Evolutionary conservation across 2,888 invertebrate species (phyloP).

Genomic region (Aspidiotus destructor): DNA sequence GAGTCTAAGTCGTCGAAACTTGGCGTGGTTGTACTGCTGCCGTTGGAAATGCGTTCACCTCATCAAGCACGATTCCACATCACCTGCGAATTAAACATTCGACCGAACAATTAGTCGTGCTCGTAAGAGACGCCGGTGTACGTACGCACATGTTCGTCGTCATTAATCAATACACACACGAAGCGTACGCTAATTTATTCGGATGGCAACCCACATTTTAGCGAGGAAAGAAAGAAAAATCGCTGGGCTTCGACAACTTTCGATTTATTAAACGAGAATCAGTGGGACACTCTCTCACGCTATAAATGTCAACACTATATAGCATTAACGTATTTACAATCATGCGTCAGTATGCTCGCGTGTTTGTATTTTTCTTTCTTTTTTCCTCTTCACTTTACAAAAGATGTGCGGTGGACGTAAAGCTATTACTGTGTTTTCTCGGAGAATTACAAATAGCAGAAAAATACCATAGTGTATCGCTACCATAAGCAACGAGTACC

Average conservation of each 20-base stretch:
- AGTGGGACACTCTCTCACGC: too few species aligned
- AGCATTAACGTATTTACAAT: too few species aligned
- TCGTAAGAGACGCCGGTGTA: neutral
- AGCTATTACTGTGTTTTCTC: too few species aligned
- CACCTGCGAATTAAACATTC: constrained; percentile 1
- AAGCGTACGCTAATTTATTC: neutral
- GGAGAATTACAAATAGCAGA: too few species aligned
- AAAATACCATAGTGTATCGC: too few species aligned
- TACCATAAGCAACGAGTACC: too few species aligned
- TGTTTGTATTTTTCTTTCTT: too few species aligned
- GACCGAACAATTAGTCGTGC: neutral
- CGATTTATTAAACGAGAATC: neutral
- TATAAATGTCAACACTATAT: too few species aligned
- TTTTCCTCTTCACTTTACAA: too few species aligned
- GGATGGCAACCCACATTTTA: neutral
- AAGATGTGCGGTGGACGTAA: too few species aligned
- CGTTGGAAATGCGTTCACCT: neutral
- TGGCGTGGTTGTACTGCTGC: neutral
- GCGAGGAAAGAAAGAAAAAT: neutral
- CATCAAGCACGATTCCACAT: neutral
- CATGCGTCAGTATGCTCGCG: too few species aligned
- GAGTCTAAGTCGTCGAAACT: too few species aligned
- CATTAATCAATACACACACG: neutral
- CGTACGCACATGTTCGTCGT: neutral
- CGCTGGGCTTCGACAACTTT: neutral